These are phyloP conservation scores for Apamea crenata DNA, from an alignment of 2,888 invertebrate species.

Conservation along the genomic window DNA sequence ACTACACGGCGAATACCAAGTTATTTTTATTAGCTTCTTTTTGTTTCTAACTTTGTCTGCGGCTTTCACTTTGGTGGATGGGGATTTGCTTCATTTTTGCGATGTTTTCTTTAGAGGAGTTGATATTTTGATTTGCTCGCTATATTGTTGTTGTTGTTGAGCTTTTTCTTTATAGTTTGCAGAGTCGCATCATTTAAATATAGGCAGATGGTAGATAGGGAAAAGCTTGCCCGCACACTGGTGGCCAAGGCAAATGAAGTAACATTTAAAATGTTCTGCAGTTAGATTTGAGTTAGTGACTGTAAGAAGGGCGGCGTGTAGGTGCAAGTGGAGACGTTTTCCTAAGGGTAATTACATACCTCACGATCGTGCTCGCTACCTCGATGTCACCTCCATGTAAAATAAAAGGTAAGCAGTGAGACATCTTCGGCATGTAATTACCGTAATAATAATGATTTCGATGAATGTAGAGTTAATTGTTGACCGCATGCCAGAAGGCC, in stretches of 20 bases:
- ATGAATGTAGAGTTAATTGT: background rate
- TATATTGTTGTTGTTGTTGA: background rate
- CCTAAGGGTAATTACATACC: background rate
- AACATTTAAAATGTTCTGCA: background rate
- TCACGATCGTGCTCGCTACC: background rate
- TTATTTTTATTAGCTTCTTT: conserved; percentile 61
- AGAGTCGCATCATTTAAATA: background rate
- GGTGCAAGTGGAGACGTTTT: background rate
- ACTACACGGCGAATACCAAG: conserved; percentile 57
- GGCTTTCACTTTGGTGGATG: conserved; percentile 49
- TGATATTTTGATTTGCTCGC: conserved; percentile 21
- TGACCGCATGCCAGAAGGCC: background rate
- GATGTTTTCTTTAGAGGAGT: conserved; percentile 16
- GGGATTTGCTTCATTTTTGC: conserved; percentile 17
- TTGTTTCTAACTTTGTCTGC: conserved; percentile 55
- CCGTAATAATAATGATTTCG: background rate
- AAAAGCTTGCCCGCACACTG: background rate
- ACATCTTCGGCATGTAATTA: background rate
- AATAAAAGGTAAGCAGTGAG: background rate
- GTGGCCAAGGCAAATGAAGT: background rate
- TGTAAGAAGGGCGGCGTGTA: background rate
- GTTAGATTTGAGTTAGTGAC: too few species aligned
- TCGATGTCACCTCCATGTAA: background rate
- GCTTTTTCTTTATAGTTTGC: background rate
- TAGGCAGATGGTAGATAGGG: fast-evolving